Base-by-base conservation (phyloP, 2,797 vertebrate genomes). In the Percopsis omiscomaycus region DNA sequence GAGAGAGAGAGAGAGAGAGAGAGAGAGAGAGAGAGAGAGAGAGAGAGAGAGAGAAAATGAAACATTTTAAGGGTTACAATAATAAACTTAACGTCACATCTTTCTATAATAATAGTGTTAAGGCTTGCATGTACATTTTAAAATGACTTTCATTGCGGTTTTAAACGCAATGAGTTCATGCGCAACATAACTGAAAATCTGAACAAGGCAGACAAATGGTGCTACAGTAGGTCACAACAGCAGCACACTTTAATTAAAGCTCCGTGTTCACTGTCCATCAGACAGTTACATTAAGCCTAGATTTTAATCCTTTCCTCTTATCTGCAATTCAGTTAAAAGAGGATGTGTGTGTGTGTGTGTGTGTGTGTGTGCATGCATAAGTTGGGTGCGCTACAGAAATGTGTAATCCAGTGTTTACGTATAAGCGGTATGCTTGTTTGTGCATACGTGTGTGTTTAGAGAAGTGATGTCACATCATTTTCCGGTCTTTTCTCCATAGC, bases 401-500 rank as follows among this genome's bases (percentile, higher is more conserved):
- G 51, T 53, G 15, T 30, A n/a, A n/a, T 44, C 11, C 2, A 27
- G 57, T 6, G 27, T 30, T 16, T 30, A 11, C 2, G 16, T 48
- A 5, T 16, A 9, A 59, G 15, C 55, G 37, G 32, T 52, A 47
- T 47, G 28, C 62, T n/a, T 62, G 50, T 49, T 47, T 69, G 61
- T 54, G 63, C 65, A 59, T 27, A 54, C 48, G 45, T 44, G 64
- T 46, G 3, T 45, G 5, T 52, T 75, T 66, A 57, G 30, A 67
- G 49, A 66, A 48, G 37, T 61, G 55, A 75, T n/a, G 3, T 50
- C 58, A 54, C 55, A 47, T 62, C 2, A 15, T 75, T 78, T 74
- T 69, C 32, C 3, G 71, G 58, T 52, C 65, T 66, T 76, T 66
- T 56, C 61, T 57, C 62, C 55, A 47, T 53, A 56, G 60, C 53